Evolutionary conservation across 30 jellyfish, hydroid and myxozoan genomes (phyloP), one percentile per base, ranked within the genome.

Genomic region (Clytia hemisphaerica): DNA sequence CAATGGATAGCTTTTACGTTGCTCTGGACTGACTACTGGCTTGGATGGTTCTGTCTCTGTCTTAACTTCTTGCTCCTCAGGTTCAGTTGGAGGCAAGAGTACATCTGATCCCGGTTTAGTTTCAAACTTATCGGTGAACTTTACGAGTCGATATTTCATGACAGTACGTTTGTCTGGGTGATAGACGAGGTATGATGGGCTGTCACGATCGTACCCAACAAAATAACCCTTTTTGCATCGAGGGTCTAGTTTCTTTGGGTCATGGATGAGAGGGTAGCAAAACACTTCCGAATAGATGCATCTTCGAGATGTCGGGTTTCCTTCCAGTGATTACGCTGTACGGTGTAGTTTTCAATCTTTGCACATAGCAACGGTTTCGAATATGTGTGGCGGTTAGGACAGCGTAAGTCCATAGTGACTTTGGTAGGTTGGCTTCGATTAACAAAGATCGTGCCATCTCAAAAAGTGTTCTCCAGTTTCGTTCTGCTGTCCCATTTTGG

Each of bases 401-500:
- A 51, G 67, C 67, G 22, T 51, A 51, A 9, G 27, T 51, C 67
- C 31, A 51, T 51, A 51, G 31, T 9, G 16, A 33, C 31, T 51
- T 51, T 15, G 67, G 67, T 9, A 51, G 67, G 16, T 51, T 51
- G 12, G 67, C 16, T 21, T 51, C 27, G 12, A 51, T 51, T 9
- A 51, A 9, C 67, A 51, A 10, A 33, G 67, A 16, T 65, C 78
- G 16, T 22, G 76, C 78, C 78, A 65, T 65, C 7, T 65, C 78
- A 40, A 65, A 65, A 36, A 40, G 15, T 7, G 78, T n/a, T 6
- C 77, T 32, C 78, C 78, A 65, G 15, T 40, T 65, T 65, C 78
- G 37, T 40, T 65, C 78, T 34, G 78, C 78, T 29, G 78, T 65
- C n/a, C 78, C 78, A 45, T 65, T 65, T 65, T 65, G 78, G 53